phyloP scores from a whole-genome alignment of 2,797 vertebrate species.

The Microtus agrestis region DNA sequence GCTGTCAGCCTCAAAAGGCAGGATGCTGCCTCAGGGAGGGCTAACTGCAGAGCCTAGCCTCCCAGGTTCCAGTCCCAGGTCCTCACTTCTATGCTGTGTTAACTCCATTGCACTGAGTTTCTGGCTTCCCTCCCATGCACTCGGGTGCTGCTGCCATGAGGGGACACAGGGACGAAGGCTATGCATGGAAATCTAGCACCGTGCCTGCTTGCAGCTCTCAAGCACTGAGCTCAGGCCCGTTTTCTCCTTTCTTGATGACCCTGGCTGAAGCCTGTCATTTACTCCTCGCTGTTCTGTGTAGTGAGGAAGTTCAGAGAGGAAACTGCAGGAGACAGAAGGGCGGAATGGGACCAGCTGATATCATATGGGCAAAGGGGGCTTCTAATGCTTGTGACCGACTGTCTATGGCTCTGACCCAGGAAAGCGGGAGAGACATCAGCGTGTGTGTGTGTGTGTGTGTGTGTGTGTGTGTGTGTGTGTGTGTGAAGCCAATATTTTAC shows the following conservation, averaged over 20 bases:
- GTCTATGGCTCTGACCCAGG: background rate
- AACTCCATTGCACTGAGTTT: background rate
- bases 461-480: background rate
- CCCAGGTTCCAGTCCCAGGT: background rate
- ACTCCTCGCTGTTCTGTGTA: rapidly evolving
- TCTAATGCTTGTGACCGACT: background rate
- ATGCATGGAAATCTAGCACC: rapidly evolving
- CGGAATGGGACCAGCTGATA: background rate
- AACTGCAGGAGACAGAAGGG: rapidly evolving
- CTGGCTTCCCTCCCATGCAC: background rate
- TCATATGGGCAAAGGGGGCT: background rate
- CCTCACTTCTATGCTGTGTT: background rate
- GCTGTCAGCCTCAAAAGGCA: background rate
- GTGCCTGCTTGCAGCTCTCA: background rate
- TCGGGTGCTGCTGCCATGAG: rapidly evolving
- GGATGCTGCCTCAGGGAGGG: background rate
- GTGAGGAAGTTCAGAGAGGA: background rate
- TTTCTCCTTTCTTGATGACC: background rate
- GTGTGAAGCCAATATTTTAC: no score
- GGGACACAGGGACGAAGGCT: rapidly evolving
- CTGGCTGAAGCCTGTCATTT: background rate
- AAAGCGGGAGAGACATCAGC: background rate
- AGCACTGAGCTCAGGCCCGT: no score
- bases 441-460: background rate
- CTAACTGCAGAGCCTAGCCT: background rate